Conservation (phyloP, 2,888 invertebrate genomes). For the Endotricha flammealis region DNA sequence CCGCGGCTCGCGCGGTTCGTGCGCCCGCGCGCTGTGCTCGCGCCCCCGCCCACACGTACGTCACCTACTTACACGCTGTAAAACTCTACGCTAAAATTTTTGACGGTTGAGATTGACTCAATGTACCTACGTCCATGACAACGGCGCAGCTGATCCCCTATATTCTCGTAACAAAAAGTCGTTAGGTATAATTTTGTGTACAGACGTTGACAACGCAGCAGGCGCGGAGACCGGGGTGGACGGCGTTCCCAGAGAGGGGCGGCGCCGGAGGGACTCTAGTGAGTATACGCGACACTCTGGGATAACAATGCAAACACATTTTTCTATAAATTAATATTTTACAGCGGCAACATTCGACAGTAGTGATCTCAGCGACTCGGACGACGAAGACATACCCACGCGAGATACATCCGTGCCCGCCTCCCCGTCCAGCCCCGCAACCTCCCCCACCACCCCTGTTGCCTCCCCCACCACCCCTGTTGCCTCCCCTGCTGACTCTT, state of each 20-base stretch:
- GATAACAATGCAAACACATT: too few relatives aligned
- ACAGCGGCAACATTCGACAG: constrained; percentile 63
- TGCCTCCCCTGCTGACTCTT: constrained; percentile 2
- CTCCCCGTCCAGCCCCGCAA: constrained; percentile 5
- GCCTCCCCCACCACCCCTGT: constrained; percentile 14
- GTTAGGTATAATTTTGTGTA: neutral
- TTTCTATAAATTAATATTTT: neutral
- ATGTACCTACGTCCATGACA: too few relatives aligned
- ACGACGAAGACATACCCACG: constrained; percentile 25
- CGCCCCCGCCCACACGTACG: constrained; percentile 19
- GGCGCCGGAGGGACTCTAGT: neutral
- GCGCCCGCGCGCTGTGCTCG: constrained; percentile 48
- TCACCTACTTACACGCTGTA: constrained; percentile 1
- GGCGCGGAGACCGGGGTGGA: constrained; percentile 18
- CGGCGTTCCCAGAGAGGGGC: neutral
- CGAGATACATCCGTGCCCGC: constrained; percentile 3
- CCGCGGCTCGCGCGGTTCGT: constrained; percentile 39
- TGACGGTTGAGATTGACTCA: too few relatives aligned
- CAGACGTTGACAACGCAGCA: constrained; percentile 13
- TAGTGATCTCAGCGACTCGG: constrained; percentile 60
- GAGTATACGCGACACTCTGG: neutral
- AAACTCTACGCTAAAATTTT: neutral
- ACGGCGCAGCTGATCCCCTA: neutral
- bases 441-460: constrained; percentile 13
- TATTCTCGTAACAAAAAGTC: neutral